Evolutionary conservation across 2,113 vertebrate genomes (phyloP).

Genomic region (Phoxinus phoxinus): DNA sequence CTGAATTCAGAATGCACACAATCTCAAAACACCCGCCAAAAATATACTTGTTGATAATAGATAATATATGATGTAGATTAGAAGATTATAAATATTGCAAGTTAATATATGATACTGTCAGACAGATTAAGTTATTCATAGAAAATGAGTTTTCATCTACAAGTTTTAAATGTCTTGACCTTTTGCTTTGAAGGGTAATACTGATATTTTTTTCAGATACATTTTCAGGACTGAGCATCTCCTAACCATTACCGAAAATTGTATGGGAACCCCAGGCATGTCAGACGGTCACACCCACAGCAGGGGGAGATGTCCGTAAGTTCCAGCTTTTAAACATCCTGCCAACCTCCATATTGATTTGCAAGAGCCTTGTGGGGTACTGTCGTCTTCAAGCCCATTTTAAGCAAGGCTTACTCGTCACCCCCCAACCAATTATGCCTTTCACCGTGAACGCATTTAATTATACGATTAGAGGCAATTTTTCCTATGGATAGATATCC

Average conservation of each 20-base stretch:
- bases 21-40: not conserved
- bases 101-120: not conserved
- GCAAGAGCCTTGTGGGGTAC: not conserved
- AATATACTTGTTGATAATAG: not conserved
- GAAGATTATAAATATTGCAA: not conserved
- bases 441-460: constrained; percentile 47
- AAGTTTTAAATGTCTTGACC: not conserved
- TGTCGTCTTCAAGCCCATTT: constrained; percentile 18
- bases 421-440: constrained; percentile 12
- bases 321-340: constrained; percentile 14
- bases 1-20: too few species aligned
- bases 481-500: constrained; percentile 30
- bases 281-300: not conserved
- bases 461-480: constrained; percentile 34
- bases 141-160: not conserved
- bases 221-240: not conserved
- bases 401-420: constrained; percentile 24
- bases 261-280: not conserved
- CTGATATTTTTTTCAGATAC: not conserved
- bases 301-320: not conserved
- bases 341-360: constrained; percentile 22
- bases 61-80: not conserved
- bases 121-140: not conserved
- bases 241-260: not conserved
- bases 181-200: not conserved